Evolutionary conservation across 2,888 invertebrate species (phyloP), one percentile per base, ranked within the genome.

Genomic region (Crematogaster levior): DNA sequence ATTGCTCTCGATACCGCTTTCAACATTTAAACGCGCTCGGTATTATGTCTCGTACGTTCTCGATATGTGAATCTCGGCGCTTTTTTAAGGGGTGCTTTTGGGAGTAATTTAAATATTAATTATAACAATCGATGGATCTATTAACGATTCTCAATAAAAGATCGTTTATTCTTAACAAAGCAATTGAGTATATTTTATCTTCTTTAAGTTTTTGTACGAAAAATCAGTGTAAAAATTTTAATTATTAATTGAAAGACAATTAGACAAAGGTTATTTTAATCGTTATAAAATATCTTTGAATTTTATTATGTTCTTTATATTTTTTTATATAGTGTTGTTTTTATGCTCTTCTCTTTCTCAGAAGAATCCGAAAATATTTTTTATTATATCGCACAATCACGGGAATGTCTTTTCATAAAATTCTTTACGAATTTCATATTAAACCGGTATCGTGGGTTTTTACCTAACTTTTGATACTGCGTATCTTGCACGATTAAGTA

Each of bases 1-100:
- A 65, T 68, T 53, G 51, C 51, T 30, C 51, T 5, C 51, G 70
- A 68, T 68, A 51, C 21, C 27, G 51, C 27, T 51, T 68, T 68
- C 51, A 53, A 53, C 51, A 43, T 24, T 68, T 68, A 27, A 68
- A 68, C 51, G 51, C 40, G 24, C 10, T 5, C 24, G 46, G 18
- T 24, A 60, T 30, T n/a, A 27, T 37, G 9, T 37, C n/a, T 21
- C 27, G 5, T 51, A 9, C 18, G 27, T 53, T 75, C 21, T 40
- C 37, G 10, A 53, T 30, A 24, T 21, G 21, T 7, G 30, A 34
- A 73, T 61, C 27, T 30, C 30, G 30, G 10, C 6, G 24, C 12
- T 74, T 43, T 60, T 27, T 24, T n/a, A n/a, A n/a, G 34, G 7
- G 4, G 1, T 46, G 24, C 7, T 34, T 9, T 21, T 3, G 34